Evolutionary conservation across 2,888 invertebrate genomes (phyloP).

Genomic region (Apeira syringaria): DNA sequence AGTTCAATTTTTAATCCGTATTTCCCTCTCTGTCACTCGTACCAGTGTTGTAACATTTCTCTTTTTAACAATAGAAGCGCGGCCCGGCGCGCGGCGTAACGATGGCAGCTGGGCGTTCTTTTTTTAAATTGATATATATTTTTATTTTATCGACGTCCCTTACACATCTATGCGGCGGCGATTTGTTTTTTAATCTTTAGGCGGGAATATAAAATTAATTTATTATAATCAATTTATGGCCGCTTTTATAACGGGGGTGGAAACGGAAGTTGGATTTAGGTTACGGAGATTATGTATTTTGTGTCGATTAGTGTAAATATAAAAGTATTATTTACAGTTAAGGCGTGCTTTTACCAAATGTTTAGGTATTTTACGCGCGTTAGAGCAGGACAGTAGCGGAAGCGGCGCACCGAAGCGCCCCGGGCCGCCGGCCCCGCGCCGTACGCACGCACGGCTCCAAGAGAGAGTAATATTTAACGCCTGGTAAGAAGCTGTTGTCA

Average conservation of each 20-base stretch:
- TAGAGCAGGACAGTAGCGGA: too few species aligned
- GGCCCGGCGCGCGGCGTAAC: conserved; percentile 68
- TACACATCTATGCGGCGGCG: conserved; percentile 67
- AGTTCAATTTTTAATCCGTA: conserved; percentile 65
- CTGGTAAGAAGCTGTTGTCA: too few species aligned
- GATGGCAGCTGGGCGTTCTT: conserved; percentile 75
- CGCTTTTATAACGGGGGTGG: conserved; percentile 2
- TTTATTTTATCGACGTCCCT: conserved; percentile 70
- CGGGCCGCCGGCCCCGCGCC: too few species aligned
- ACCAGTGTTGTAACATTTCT: conserved; percentile 34
- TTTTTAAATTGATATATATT: conserved; percentile 63
- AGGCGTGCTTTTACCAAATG: too few species aligned
- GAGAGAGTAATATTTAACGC: too few species aligned
- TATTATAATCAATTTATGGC: conserved; percentile 32
- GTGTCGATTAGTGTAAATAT: too few species aligned
- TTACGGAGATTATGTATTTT: too few species aligned
- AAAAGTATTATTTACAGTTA: too few species aligned
- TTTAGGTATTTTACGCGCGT: too few species aligned
- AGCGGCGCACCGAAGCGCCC: too few species aligned
- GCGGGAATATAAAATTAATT: conserved; percentile 55
- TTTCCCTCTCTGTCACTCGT: conserved; percentile 50
- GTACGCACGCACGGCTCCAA: too few species aligned
- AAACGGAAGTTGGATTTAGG: conserved; percentile 8
- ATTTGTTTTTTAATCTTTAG: conserved; percentile 72
- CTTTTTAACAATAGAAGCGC: conserved; percentile 51